These are phyloP conservation scores for Coremacera marginata DNA, from an alignment of 2,888 invertebrate species.

Conservation along the genomic window DNA sequence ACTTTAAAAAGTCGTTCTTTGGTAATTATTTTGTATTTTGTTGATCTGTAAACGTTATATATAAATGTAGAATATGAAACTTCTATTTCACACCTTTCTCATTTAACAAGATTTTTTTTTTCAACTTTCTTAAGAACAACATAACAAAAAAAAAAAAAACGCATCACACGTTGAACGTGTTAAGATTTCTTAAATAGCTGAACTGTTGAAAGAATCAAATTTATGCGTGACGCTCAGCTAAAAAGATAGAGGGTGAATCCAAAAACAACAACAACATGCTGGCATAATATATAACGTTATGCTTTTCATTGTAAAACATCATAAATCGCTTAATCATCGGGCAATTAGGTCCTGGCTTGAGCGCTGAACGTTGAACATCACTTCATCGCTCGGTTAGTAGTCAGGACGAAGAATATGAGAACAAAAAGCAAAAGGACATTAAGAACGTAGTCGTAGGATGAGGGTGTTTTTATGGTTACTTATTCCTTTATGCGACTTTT, in stretches of 20 bases:
- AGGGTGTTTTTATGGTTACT: slow-evolving; percentile 16
- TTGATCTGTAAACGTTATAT: too few species aligned
- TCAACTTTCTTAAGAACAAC: not conserved
- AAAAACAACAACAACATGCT: slow-evolving; percentile 36
- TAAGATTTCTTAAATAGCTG: not conserved
- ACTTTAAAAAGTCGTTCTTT: too few species aligned
- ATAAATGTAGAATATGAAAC: too few species aligned
- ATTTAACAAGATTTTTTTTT: too few species aligned
- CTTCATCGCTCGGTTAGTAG: slow-evolving; percentile 40
- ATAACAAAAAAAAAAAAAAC: not conserved
- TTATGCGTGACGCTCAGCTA: not conserved
- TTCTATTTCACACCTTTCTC: too few species aligned
- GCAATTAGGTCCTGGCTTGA: slow-evolving; percentile 64
- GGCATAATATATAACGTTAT: slow-evolving; percentile 54
- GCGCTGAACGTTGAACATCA: slow-evolving; percentile 22
- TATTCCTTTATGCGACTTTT: not conserved
- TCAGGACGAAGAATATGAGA: not conserved
- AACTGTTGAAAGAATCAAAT: not conserved
- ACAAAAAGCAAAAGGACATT: slow-evolving; percentile 5
- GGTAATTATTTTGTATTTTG: too few species aligned
- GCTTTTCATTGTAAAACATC: slow-evolving; percentile 62
- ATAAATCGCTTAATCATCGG: slow-evolving; percentile 70
- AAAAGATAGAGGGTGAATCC: not conserved
- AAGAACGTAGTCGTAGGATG: slow-evolving; percentile 9
- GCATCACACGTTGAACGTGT: not conserved